Base-by-base conservation (phyloP, 2,888 invertebrate genomes). In the Aelia acuminata region DNA sequence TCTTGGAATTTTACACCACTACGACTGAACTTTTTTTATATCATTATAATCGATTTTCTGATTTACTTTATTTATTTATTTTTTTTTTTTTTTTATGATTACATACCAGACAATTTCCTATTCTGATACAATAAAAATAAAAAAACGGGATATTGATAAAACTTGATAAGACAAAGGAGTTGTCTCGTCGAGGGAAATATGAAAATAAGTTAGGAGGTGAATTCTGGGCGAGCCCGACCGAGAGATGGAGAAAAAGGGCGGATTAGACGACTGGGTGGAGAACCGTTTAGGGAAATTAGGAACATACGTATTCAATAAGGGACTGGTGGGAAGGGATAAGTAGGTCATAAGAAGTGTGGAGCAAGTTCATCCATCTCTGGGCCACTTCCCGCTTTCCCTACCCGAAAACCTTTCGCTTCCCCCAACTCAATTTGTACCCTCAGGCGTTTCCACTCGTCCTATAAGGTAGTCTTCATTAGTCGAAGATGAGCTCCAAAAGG, bases 251-350 rank as follows among this genome's bases (percentile, higher is more conserved):
- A 80, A 47, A 80, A 39, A n/a, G 31, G 88, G 31, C 22, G 84
- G 53, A 31, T 57, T 47, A 63, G 50, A 88, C 53, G 43, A 31
- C 50, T 35, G 85, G 70, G 85, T 63, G 88, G 49, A 49, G 88
- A 87, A 88, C 84, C 87, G 87, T 88, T 88, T 88, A 88, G 88
- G 88, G 86, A 88, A 88, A 88, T 88, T 88, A 88, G 87, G 88
- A 88, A 88, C 87, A 80, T 88, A 86, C 88, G 88, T 88, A 88
- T 88, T 88, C 88, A 88, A 88, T 88, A 88, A 88, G 88, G 87
- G 63, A 35, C 47, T 47, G 86, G 53, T 22, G 80, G 35, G 53
- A 63, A 53, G 50, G 85, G 88, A 88, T 88, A 88, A 88, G 85
- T 70, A 85, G 85, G 70, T 75, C 75, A 88, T 63, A 85, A 85